A percentile compares a stretch with the other conserved stretches of the same genome.
These are phyloP conservation scores for Echinometra lucunter DNA, from an alignment of 53 echinoderm and acorn worm genomes.

Conservation along the genomic window DNA sequence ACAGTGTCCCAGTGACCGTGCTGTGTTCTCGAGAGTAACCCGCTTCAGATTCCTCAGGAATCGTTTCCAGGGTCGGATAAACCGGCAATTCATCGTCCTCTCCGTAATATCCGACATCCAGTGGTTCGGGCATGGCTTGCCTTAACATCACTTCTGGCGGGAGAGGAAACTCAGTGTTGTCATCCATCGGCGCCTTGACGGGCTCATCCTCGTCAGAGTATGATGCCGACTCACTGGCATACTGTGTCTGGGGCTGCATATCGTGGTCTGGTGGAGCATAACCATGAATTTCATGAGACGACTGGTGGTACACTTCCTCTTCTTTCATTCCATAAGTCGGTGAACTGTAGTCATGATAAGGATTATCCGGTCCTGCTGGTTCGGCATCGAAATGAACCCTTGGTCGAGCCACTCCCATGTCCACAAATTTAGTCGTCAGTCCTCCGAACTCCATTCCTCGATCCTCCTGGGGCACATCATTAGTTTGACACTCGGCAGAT, in stretches of 20 bases:
- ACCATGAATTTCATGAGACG: not conserved
- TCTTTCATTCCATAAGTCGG: constrained; percentile 24
- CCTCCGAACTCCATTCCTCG: constrained; percentile 3
- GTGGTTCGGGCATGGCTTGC: constrained; percentile 61
- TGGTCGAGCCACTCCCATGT: constrained; percentile 64
- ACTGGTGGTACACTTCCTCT: constrained; percentile 20
- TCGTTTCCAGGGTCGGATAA: constrained; percentile 75
- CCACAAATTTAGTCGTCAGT: constrained; percentile 60
- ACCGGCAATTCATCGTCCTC: constrained; percentile 69
- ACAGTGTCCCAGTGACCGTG: constrained; percentile 59
- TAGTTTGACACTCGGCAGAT: constrained; percentile 19
- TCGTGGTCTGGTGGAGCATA: constrained; percentile 9
- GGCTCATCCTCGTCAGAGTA: constrained; percentile 68
- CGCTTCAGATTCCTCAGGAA: constrained; percentile 74
- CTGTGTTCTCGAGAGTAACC: constrained; percentile 69
- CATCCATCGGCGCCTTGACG: not conserved
- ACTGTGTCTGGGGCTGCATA: constrained; percentile 15
- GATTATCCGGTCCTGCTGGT: constrained; percentile 62
- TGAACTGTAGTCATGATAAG: constrained; percentile 35
- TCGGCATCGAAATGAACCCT: constrained; percentile 67
- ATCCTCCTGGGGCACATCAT: not conserved
- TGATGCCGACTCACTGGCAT: constrained; percentile 49
- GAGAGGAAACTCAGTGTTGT: not conserved
- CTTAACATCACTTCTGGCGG: constrained; percentile 56
- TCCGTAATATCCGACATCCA: constrained; percentile 50